phyloP scores from a whole-genome alignment of 2,888 invertebrate species.

The Synanthedon myopaeformis region DNA sequence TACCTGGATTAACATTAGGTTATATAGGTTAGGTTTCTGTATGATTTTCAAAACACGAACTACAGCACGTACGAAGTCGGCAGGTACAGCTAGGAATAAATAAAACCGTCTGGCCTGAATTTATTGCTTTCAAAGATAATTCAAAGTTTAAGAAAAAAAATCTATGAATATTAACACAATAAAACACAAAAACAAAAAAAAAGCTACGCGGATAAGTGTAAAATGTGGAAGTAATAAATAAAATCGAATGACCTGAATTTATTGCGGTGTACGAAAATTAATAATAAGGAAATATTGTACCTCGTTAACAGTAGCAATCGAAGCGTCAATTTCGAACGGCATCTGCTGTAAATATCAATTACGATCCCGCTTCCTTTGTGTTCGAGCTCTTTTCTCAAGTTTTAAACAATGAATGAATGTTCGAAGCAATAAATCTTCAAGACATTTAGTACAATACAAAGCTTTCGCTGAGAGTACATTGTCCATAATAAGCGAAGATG shows the following conservation, averaged over 20 bases:
- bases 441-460: conserved; percentile 2
- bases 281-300: conserved; percentile 1
- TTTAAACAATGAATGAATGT: conserved; percentile 21
- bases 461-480: not conserved
- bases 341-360: conserved; percentile 21
- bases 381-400: conserved; percentile 17
- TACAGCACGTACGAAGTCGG: too few species aligned
- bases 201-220: too few species aligned
- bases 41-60: too few species aligned
- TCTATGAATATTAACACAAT: too few species aligned
- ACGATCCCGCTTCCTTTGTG: conserved; percentile 16
- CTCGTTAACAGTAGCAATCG: conserved; percentile 6
- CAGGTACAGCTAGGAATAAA: too few species aligned
- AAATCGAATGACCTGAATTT: not conserved
- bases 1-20: too few species aligned
- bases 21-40: too few species aligned
- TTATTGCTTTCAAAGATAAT: too few species aligned
- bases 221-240: not conserved
- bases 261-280: not conserved
- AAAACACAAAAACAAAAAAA: too few species aligned
- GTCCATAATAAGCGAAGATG: not conserved
- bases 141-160: too few species aligned
- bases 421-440: conserved; percentile 13
- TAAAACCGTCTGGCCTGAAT: too few species aligned
- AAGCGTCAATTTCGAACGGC: conserved; percentile 12